Evolutionary conservation across 2,797 vertebrate genomes (phyloP).

Genomic region (Hybognathus amarus): DNA sequence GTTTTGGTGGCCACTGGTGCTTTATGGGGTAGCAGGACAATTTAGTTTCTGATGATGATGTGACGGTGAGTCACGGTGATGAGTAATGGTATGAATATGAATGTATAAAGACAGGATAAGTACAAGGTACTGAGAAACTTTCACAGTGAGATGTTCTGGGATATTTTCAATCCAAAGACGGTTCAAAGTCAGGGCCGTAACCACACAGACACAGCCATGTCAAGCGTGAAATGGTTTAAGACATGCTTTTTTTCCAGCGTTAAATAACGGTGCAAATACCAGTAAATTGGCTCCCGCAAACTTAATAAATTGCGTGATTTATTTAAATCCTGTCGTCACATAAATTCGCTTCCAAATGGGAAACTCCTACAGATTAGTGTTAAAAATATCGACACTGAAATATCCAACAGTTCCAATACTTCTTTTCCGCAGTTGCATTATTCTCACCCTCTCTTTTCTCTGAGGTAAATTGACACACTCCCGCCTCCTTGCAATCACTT

Average conservation of each 20-base stretch:
- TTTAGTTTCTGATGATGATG: neutral
- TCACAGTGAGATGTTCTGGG: neutral
- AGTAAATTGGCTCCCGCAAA: neutral
- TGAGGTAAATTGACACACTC: too few relatives aligned
- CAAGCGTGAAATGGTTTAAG: neutral
- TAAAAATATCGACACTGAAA: too few relatives aligned
- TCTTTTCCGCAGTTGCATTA: too few relatives aligned
- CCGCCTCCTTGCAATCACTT: too few relatives aligned
- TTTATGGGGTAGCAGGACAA: neutral
- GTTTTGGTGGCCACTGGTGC: slow-evolving; percentile 24
- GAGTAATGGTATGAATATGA: slow-evolving; percentile 7
- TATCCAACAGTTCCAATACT: too few relatives aligned
- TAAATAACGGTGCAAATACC: neutral
- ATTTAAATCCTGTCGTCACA: neutral
- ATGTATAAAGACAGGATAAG: neutral
- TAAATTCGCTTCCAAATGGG: neutral
- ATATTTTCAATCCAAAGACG: neutral
- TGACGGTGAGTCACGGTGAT: neutral
- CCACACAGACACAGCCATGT: neutral
- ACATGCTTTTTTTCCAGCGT: neutral
- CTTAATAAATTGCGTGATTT: neutral
- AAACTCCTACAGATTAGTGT: neutral
- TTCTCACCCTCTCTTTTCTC: too few relatives aligned
- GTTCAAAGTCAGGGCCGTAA: neutral
- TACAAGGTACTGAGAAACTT: neutral